Evolutionary conservation across 2,113 vertebrate genomes (phyloP).

Genomic region (Microcebus ravelobensis): DNA sequence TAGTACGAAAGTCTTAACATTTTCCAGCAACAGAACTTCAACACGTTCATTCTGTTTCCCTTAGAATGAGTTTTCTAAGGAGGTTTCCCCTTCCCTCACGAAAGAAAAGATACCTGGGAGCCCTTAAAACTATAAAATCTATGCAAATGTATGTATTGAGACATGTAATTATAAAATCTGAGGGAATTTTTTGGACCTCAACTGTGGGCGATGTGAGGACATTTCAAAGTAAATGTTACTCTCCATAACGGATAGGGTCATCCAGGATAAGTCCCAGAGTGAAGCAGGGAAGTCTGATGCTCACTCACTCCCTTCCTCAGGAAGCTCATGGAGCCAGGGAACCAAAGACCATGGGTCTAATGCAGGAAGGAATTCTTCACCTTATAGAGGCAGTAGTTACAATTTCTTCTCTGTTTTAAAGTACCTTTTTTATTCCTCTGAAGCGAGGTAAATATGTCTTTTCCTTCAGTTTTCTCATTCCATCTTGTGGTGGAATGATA

Average conservation of each 20-base stretch:
- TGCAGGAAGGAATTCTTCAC: not conserved
- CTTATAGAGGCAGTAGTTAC: not conserved
- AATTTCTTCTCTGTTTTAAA: not conserved
- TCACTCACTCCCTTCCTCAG: accelerated
- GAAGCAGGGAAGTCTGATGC: accelerated
- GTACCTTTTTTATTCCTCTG: not conserved
- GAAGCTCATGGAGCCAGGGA: not conserved
- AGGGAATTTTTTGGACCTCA: not conserved
- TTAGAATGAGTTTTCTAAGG: not conserved
- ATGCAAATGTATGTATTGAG: not conserved
- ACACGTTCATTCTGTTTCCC: not conserved
- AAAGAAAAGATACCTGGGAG: not conserved
- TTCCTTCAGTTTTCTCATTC: not conserved
- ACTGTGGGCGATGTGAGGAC: not conserved
- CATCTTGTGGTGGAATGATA: not conserved
- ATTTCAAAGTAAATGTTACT: not conserved
- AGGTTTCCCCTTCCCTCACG: not conserved
- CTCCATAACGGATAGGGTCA: not conserved
- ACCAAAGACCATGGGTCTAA: accelerated
- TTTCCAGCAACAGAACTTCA: not conserved
- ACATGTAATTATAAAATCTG: accelerated
- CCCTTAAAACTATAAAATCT: not conserved
- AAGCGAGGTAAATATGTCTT: not conserved
- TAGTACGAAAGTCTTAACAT: accelerated
- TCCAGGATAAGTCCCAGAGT: too few relatives aligned